These are phyloP conservation scores for Drosophila mercatorum DNA, from an alignment of 2,888 invertebrate species.

Conservation along the genomic window DNA sequence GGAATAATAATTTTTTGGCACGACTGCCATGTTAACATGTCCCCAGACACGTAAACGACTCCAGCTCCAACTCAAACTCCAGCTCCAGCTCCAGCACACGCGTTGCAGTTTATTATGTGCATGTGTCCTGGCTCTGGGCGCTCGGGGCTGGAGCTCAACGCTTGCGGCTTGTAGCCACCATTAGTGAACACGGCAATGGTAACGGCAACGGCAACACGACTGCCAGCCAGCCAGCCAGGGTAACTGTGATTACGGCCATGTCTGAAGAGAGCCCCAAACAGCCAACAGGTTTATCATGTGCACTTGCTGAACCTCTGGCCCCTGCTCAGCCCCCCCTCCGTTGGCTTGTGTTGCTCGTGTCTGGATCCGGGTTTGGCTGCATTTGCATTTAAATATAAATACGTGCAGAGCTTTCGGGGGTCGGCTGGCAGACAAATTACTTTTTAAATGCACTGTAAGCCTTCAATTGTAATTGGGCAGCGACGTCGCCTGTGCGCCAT, in stretches of 20 bases:
- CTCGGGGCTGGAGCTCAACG: constrained; percentile 51
- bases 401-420: constrained; percentile 81
- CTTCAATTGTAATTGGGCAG: constrained; percentile 77
- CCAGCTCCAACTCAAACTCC: constrained; percentile 26
- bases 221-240: constrained; percentile 38
- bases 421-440: constrained; percentile 83
- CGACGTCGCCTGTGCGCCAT: constrained; percentile 23
- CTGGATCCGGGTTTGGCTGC: constrained; percentile 37
- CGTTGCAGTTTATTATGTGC: constrained; percentile 72
- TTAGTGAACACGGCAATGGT: constrained; percentile 78
- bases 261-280: constrained; percentile 45
- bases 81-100: constrained; percentile 29
- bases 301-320: constrained; percentile 22
- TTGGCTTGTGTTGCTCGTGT: background rate
- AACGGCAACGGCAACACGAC: constrained; percentile 9
- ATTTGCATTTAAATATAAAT: constrained; percentile 83
- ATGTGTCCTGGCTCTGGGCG: constrained; percentile 53
- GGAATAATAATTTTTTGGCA: constrained; percentile 84
- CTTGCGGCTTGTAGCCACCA: constrained; percentile 84
- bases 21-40: constrained; percentile 84
- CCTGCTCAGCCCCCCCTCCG: background rate
- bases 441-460: constrained; percentile 83
- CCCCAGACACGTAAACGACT: constrained; percentile 77
- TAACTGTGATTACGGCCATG: constrained; percentile 67
- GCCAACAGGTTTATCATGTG: constrained; percentile 64